phyloP scores from a whole-genome alignment of 2,113 vertebrate genomes.

The Tympanuchus pallidicinctus region DNA sequence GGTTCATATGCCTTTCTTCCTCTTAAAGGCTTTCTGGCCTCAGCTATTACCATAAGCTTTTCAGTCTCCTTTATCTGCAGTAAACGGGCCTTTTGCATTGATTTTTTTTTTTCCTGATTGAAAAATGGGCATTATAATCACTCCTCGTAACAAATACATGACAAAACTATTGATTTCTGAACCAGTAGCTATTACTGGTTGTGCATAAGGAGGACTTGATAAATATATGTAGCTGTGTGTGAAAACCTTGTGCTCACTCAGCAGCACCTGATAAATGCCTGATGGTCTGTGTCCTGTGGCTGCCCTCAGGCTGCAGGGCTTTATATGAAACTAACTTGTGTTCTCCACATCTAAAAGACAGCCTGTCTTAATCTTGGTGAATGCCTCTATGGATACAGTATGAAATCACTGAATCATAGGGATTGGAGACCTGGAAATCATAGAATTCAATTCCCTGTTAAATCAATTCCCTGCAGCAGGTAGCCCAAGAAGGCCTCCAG shows the following conservation, averaged over 20 bases:
- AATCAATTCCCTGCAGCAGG: not conserved
- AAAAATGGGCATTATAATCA: slow-evolving; percentile 9
- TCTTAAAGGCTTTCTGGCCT: not conserved
- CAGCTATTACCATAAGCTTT: not conserved
- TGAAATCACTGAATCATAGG: not conserved
- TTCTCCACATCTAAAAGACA: not conserved
- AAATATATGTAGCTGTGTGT: not conserved
- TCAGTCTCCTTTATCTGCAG: not conserved
- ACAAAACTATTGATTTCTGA: not conserved
- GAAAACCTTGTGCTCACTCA: not conserved
- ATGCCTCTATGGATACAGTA: not conserved
- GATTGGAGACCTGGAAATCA: not conserved
- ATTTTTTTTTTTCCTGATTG: not conserved
- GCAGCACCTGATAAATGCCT: not conserved
- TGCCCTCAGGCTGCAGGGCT: not conserved
- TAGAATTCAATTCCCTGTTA: not conserved
- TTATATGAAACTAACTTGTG: not conserved
- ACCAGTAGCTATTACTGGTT: not conserved
- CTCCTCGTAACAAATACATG: not conserved
- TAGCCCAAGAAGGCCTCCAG: not conserved
- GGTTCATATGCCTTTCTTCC: not conserved
- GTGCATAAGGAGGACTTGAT: not conserved
- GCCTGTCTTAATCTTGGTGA: not conserved
- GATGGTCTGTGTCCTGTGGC: not conserved
- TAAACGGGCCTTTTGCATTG: not conserved